phyloP scores from a whole-genome alignment of 2,888 invertebrate species.

The Caenorhabditis plicata region DNA sequence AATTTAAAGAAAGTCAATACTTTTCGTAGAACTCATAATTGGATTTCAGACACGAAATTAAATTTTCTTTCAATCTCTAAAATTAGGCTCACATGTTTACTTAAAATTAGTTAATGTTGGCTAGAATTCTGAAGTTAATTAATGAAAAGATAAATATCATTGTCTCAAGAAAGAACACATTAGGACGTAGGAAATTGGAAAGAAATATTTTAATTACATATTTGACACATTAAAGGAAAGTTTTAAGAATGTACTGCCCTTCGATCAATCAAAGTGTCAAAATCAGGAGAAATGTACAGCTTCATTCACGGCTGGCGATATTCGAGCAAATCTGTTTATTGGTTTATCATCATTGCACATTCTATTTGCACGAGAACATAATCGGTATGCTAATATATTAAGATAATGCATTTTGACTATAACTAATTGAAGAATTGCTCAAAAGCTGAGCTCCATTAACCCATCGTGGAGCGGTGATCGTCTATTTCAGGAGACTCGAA shows the following conservation, averaged over 20 bases:
- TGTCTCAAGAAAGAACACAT: no score
- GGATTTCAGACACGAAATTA: no score
- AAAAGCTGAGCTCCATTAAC: conserved; percentile 77
- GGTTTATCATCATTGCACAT: conserved; percentile 72
- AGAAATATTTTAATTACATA: no score
- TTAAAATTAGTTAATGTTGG: no score
- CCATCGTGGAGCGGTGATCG: conserved; percentile 90
- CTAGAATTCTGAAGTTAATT: no score
- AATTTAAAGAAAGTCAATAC: no score
- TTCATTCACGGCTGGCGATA: conserved; percentile 60
- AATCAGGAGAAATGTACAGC: conserved; percentile 56
- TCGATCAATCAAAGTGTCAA: conserved; percentile 59
- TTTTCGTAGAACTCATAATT: no score
- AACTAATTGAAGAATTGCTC: conserved; percentile 74
- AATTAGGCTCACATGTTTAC: no score
- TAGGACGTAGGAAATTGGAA: no score
- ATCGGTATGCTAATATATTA: conserved; percentile 67
- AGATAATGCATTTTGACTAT: not conserved
- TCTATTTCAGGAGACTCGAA: conserved; percentile 77
- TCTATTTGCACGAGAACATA: conserved; percentile 85
- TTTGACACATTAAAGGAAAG: not conserved
- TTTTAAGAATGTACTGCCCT: conserved; percentile 54
- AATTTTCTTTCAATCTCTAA: no score
- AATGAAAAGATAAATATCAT: no score
- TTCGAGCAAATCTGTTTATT: conserved; percentile 62